Evolutionary conservation across 2,888 invertebrate genomes (phyloP).

Genomic region (Bellardia bayeri): DNA sequence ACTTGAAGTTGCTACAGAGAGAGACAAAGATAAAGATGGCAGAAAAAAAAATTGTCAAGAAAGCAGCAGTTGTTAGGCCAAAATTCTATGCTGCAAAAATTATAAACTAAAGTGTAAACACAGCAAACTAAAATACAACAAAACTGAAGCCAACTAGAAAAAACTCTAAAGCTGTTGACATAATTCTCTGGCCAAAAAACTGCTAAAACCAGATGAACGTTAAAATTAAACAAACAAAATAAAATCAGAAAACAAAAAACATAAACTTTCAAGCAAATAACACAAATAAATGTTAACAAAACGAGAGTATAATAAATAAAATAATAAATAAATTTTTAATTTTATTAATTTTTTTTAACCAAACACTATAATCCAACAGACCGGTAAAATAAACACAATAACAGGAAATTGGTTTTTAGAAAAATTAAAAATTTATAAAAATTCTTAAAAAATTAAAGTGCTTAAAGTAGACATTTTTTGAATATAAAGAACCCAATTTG

Average conservation of each 20-base stretch:
- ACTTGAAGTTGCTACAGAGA: neutral
- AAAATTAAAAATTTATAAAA: neutral
- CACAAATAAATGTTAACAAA: neutral
- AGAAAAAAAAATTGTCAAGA: neutral
- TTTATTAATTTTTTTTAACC: neutral
- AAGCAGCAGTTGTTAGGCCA: constrained; percentile 79
- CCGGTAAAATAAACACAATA: neutral
- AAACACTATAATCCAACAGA: constrained; percentile 4
- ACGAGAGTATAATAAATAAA: neutral
- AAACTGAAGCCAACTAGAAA: constrained; percentile 39
- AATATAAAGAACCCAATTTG: neutral
- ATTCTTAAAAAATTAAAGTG: neutral
- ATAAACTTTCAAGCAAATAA: constrained; percentile 40
- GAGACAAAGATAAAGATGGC: neutral
- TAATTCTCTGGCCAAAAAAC: constrained; percentile 71
- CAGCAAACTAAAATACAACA: constrained; percentile 56
- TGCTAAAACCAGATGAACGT: constrained; percentile 51
- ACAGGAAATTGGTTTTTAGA: neutral
- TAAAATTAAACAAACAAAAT: neutral
- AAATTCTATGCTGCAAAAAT: constrained; percentile 81
- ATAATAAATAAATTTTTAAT: constrained; percentile 5
- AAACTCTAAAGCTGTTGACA: constrained; percentile 74
- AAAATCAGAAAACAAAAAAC: constrained; percentile 15
- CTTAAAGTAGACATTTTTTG: neutral
- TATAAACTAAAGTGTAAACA: constrained; percentile 71